Conservation (phyloP, 2,113 vertebrate species). For the Coreoperca whiteheadi region DNA sequence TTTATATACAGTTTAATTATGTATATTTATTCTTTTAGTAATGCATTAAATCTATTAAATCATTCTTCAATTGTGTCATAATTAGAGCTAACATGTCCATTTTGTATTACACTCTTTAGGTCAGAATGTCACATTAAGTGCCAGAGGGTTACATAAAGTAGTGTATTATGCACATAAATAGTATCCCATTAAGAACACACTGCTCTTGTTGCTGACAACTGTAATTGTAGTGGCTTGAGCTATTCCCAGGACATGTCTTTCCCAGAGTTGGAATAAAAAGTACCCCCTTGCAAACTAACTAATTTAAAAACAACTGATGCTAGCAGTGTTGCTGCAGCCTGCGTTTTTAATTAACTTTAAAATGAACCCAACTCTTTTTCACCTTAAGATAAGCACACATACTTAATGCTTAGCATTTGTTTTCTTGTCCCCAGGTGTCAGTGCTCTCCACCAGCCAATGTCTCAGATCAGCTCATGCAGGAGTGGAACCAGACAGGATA, state of each 20-base stretch:
- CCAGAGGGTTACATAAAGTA: background rate
- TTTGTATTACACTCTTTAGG: background rate
- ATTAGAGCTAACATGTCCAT: background rate
- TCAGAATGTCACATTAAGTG: background rate
- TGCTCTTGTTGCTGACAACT: constrained; percentile 17
- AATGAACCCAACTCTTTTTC: background rate
- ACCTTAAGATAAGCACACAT: background rate
- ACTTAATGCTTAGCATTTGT: background rate
- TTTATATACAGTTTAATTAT: background rate
- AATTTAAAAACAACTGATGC: background rate
- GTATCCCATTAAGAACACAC: background rate
- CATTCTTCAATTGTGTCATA: background rate
- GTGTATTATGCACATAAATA: background rate
- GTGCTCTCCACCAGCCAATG: constrained; percentile 86
- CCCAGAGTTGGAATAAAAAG: constrained; percentile 10
- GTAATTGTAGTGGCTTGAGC: constrained; percentile 3
- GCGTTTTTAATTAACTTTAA: constrained; percentile 16
- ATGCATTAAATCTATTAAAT: background rate
- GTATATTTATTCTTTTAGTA: background rate
- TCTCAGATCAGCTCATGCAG: constrained; percentile 79
- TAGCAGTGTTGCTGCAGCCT: background rate
- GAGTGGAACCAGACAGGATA: constrained; percentile 84
- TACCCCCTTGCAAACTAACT: background rate
- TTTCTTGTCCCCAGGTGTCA: constrained; percentile 84
- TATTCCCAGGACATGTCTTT: background rate